These are phyloP conservation scores for Reinhardtius hippoglossoides DNA, from an alignment of 2,113 vertebrate genomes.

Conservation along the genomic window DNA sequence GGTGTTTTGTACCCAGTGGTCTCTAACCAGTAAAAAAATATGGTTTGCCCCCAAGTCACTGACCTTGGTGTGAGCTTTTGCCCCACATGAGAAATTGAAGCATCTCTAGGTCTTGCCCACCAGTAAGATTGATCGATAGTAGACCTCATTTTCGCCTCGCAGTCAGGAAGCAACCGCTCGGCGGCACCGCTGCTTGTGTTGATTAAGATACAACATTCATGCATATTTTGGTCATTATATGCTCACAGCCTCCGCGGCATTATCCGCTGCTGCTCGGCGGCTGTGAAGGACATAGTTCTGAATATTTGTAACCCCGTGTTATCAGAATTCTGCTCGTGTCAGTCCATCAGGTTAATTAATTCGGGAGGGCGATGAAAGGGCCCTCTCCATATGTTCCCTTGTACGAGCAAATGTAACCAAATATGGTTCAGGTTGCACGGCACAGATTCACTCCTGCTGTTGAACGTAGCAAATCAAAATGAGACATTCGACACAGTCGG, in stretches of 20 bases:
- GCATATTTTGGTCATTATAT: slow-evolving; percentile 9
- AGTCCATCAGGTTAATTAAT: slow-evolving; percentile 43
- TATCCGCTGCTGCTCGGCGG: neutral
- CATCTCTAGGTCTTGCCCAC: slow-evolving; percentile 2
- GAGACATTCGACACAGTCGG: slow-evolving; percentile 3
- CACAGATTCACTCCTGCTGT: neutral
- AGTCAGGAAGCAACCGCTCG: slow-evolving; percentile 3
- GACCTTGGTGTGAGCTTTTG: slow-evolving; percentile 22
- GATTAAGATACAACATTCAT: slow-evolving; percentile 18
- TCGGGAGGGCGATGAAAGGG: slow-evolving; percentile 31
- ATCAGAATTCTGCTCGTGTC: slow-evolving; percentile 33
- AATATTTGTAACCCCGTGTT: neutral
- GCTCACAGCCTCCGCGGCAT: neutral
- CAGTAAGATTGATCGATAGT: neutral
- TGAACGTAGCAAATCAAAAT: slow-evolving; percentile 3
- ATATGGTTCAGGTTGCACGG: slow-evolving; percentile 10
- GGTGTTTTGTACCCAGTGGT: neutral
- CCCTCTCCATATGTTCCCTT: slow-evolving; percentile 48
- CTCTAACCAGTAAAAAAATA: slow-evolving; percentile 2
- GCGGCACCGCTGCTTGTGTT: neutral
- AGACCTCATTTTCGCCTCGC: slow-evolving; percentile 11
- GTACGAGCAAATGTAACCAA: slow-evolving; percentile 18
- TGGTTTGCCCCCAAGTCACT: neutral
- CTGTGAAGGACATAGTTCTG: slow-evolving; percentile 23
- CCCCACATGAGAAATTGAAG: slow-evolving; percentile 24